Conservation (phyloP, 2,888 invertebrate genomes). For the Dugesia japonica region DNA sequence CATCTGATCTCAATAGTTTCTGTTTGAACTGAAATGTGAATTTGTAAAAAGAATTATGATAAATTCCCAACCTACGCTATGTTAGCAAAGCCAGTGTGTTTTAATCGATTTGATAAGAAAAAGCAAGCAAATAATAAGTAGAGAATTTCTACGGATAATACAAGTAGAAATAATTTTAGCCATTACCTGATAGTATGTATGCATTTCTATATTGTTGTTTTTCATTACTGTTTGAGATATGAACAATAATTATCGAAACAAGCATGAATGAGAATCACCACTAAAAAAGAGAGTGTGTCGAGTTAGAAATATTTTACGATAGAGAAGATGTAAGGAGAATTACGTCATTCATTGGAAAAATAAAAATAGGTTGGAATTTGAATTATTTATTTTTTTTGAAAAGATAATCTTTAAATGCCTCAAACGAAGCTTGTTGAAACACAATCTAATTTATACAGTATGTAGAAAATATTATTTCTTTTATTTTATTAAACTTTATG, state of each 20-base stretch:
- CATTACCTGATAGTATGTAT: background rate
- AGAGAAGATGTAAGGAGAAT: background rate
- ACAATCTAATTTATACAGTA: background rate
- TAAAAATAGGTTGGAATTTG: background rate
- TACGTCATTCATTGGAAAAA: background rate
- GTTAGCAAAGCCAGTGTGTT: background rate
- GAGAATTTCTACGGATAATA: background rate
- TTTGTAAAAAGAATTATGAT: background rate
- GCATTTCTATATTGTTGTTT: background rate
- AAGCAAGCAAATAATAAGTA: background rate
- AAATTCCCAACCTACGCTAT: background rate
- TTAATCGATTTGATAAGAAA: background rate
- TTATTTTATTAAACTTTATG: background rate
- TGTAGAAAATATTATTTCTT: too few relatives aligned
- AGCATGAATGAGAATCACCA: background rate
- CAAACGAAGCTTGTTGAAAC: background rate
- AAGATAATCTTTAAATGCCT: background rate
- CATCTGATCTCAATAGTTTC: too few relatives aligned
- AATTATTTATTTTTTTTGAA: background rate
- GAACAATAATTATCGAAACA: background rate
- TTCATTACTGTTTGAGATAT: background rate
- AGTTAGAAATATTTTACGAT: background rate
- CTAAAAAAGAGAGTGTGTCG: background rate
- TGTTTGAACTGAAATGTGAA: background rate
- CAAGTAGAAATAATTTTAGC: background rate